Percentiles rank a stretch among this genome's conserved stretches.
These are phyloP conservation scores for Pipistrellus pygmaeus DNA, from an alignment of 2,797 vertebrate genomes.

Conservation along the genomic window DNA sequence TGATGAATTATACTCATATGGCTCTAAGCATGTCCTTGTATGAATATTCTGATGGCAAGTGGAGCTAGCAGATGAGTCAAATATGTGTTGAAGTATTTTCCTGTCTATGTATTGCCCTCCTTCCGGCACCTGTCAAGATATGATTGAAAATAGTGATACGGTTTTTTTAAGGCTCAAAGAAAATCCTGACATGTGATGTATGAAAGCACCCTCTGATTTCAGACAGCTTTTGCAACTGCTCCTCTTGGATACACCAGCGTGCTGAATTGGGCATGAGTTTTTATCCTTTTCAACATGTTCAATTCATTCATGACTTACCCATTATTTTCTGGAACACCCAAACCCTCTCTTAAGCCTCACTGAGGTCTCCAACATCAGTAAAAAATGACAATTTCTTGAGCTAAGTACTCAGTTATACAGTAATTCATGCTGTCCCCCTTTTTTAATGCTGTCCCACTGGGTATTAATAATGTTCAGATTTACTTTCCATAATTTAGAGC, in stretches of 20 bases:
- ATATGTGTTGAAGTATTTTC: constrained; percentile 40
- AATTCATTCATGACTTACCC: constrained; percentile 34
- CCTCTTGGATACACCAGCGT: constrained; percentile 39
- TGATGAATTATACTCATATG: constrained; percentile 23
- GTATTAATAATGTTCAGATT: constrained; percentile 77
- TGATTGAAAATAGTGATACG: constrained; percentile 52
- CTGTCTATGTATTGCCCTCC: not conserved
- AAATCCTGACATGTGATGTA: constrained; percentile 44
- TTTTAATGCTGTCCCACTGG: constrained; percentile 61
- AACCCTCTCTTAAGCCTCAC: not conserved
- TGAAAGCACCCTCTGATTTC: constrained; percentile 34
- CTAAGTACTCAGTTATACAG: constrained; percentile 48
- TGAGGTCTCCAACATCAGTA: not conserved
- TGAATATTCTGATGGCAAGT: not conserved
- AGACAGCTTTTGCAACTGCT: constrained; percentile 9
- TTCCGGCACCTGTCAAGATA: not conserved
- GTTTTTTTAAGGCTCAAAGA: constrained; percentile 40
- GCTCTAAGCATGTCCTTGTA: not conserved
- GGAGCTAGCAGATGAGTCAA: constrained; percentile 38
- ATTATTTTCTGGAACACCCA: constrained; percentile 39
- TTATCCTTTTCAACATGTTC: constrained; percentile 59
- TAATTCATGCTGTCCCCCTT: constrained; percentile 9
- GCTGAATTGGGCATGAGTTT: constrained; percentile 37
- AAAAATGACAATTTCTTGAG: constrained; percentile 53
- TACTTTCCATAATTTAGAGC: constrained; percentile 81